Base-by-base conservation (phyloP, 1,140 invertebrate genomes). In the Halesus radiatus region DNA sequence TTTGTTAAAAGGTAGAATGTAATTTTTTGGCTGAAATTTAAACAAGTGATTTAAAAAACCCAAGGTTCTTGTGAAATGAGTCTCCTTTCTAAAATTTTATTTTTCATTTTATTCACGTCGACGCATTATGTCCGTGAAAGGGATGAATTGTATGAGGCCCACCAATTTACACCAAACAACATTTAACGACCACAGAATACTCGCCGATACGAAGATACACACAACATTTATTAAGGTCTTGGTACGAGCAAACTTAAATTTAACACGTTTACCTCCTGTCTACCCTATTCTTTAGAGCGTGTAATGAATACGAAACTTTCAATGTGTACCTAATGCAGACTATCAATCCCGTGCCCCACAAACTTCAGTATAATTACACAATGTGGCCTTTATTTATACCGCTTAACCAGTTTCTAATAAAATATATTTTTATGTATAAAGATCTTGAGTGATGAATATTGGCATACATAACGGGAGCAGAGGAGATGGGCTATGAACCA, bases 291-390 rank as follows among this genome's bases (percentile, higher is more conserved):
- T 52, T 70, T 20, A 70, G 80, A 81, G 68, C 80, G 80, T 81
- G 80, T 81, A 81, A 81, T 81, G 80, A 81, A 81, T 72, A 58
- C 22, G 45, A 78, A 81, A 81, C 80, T 81, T 81, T 81, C 22
- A 72, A 81, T 78, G 76, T 70, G 32, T 70, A 70, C n/a, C 45
- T 70, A 50, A 68, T 77, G 52, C 76, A 77, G 77, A 81, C 73
- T 81, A 81, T 77, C 70, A 81, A 81, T 76, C 66, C 37, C 18
- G 5, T 20, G 32, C 45, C 0, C 18, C 20, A 6, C 32, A 3
- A 70, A 70, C 66, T 70, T 70, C 29, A 4, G 23, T 60, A 22
- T 13, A 45, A 13, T 45, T 45, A 45, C 37, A 45, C 3, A 29
- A 13, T 45, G 37, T 13, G 37, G 8, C 37, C 0, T 45, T 45